phyloP scores from a whole-genome alignment of 2,113 vertebrate genomes.

The Saimiri boliviensis region DNA sequence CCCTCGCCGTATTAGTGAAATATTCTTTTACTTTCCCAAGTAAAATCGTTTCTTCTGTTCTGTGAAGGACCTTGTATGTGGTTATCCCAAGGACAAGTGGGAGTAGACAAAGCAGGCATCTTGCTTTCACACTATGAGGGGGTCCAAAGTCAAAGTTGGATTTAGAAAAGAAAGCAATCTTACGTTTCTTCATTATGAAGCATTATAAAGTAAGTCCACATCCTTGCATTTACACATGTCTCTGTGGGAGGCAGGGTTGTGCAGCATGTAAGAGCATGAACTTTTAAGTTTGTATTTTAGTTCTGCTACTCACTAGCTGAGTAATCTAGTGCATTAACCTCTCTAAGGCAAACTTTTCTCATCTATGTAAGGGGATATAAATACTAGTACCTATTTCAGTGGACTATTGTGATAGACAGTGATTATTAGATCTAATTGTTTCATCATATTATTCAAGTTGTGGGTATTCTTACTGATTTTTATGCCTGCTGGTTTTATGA shows the following conservation, averaged over 20 bases:
- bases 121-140: neutral
- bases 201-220: neutral
- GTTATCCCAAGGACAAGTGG: neutral
- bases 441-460: neutral
- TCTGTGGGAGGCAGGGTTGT: neutral
- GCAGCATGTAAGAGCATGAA: neutral
- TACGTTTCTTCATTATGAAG: neutral
- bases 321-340: neutral
- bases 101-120: neutral
- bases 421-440: neutral
- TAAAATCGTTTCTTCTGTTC: neutral
- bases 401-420: neutral
- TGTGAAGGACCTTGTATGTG: neutral
- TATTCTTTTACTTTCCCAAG: neutral
- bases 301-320: neutral
- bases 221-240: neutral
- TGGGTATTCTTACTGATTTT: neutral
- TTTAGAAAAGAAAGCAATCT: neutral
- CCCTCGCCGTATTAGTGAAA: neutral
- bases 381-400: neutral
- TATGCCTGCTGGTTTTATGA: neutral
- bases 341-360: neutral
- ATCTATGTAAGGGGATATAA: neutral
- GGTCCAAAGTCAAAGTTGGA: neutral
- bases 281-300: neutral